A percentile compares a stretch with the other conserved stretches of the same genome.
Conservation (phyloP, 2,113 vertebrate species). For the Campylomormyrus tamandua region DNA sequence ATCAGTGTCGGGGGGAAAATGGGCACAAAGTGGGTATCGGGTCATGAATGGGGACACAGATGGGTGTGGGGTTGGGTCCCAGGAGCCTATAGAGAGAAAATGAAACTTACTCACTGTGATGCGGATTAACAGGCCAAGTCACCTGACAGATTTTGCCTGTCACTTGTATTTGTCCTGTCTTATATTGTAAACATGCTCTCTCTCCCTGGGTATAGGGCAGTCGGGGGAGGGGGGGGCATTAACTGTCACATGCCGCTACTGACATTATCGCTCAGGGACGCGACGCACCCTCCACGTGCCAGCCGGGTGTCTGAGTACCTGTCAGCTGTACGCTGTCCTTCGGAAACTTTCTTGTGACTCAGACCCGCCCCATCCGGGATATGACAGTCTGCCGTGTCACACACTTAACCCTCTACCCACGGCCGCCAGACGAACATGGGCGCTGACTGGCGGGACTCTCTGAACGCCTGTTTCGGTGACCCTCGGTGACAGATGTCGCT, state of each 20-base stretch:
- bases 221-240: background rate
- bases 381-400: background rate
- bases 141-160: background rate
- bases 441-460: background rate
- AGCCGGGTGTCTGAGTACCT: background rate
- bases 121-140: background rate
- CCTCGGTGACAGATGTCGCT: background rate
- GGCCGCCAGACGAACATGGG: background rate
- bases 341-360: background rate
- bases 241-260: background rate
- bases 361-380: background rate
- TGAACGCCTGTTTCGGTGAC: background rate
- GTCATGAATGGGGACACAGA: background rate
- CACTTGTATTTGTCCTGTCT: background rate
- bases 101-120: background rate
- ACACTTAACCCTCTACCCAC: background rate
- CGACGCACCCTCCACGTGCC: background rate
- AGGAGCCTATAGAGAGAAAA: background rate
- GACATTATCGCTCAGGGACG: background rate
- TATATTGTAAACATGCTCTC: background rate
- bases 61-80: background rate
- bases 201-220: background rate
- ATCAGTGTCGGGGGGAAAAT: background rate
- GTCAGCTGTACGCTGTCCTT: background rate
- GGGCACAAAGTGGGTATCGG: background rate